A percentile compares a stretch with the other conserved stretches of the same genome.
phyloP scores from a whole-genome alignment of 2,888 invertebrate species.

The Cyclophora punctaria region DNA sequence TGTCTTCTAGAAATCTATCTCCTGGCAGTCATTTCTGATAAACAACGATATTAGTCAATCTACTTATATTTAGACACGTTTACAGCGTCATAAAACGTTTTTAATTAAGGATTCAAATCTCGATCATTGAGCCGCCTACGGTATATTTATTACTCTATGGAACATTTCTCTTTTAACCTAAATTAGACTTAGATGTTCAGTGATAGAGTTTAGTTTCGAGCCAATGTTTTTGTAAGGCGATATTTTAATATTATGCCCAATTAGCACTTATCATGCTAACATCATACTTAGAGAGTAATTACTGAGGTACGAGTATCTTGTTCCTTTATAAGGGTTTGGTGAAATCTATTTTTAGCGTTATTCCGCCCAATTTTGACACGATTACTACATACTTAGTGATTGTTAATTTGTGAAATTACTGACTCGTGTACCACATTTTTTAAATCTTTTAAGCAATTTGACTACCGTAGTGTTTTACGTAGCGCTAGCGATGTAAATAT shows the following conservation, averaged over 20 bases:
- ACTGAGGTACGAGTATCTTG: conserved; percentile 19
- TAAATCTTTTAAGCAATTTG: no score
- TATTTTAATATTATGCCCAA: conserved; percentile 32
- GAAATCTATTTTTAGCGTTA: no score
- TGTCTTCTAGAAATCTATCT: conserved; percentile 1
- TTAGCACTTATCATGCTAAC: conserved; percentile 36
- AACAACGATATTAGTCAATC: conserved; percentile 26
- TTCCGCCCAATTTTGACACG: no score
- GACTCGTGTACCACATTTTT: no score
- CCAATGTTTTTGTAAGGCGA: conserved; percentile 1
- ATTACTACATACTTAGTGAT: no score
- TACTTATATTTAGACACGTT: conserved; percentile 53
- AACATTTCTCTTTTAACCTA: background rate
- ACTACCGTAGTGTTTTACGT: no score
- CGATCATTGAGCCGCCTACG: conserved; percentile 46
- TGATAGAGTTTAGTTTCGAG: conserved; percentile 4
- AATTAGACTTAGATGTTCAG: background rate
- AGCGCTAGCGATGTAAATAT: no score
- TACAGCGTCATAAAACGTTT: conserved; percentile 63
- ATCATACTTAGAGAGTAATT: conserved; percentile 23
- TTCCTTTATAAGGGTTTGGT: no score
- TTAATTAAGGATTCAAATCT: conserved; percentile 67
- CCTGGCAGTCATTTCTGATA: conserved; percentile 26
- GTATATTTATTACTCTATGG: conserved; percentile 26
- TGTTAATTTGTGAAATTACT: no score